These are phyloP conservation scores for Acanthopleura granulata DNA, from an alignment of 2,888 invertebrate species.

Conservation along the genomic window DNA sequence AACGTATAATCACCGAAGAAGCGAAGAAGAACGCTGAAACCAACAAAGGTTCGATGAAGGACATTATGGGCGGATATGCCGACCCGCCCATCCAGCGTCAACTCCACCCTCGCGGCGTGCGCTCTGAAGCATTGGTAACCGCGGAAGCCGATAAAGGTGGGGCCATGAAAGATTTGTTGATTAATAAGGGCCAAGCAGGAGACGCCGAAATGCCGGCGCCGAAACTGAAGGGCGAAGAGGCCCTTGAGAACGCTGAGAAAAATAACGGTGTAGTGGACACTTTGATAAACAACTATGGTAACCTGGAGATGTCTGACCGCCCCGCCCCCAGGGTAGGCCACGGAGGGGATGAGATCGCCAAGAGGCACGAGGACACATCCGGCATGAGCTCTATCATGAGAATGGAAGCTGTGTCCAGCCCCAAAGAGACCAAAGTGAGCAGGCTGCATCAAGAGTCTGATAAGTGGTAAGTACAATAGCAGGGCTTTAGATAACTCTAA, in stretches of 20 bases:
- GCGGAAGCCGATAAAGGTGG: constrained; percentile 54
- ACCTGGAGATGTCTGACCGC: constrained; percentile 37
- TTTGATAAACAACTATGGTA: constrained; percentile 49
- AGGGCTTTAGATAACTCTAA: too few species aligned
- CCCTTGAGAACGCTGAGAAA: constrained; percentile 53
- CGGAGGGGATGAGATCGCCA: constrained; percentile 48
- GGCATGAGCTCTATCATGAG: constrained; percentile 57
- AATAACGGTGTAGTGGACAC: constrained; percentile 55
- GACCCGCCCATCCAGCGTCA: constrained; percentile 45
- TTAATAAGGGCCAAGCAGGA: constrained; percentile 52
- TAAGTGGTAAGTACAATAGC: constrained; percentile 45
- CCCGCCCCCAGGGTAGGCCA: constrained; percentile 43
- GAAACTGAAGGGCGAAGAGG: constrained; percentile 54
- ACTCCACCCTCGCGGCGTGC: constrained; percentile 53
- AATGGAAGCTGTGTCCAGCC: constrained; percentile 44
- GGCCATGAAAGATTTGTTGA: constrained; percentile 54
- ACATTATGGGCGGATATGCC: constrained; percentile 56
- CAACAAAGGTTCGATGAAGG: constrained; percentile 55
- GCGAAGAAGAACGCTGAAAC: constrained; percentile 43
- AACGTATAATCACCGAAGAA: constrained; percentile 42
- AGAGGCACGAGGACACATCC: constrained; percentile 51
- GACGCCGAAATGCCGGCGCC: constrained; percentile 38
- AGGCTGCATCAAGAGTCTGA: constrained; percentile 53
- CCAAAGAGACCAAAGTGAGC: constrained; percentile 46
- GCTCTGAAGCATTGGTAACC: constrained; percentile 45